Percentiles rank a stretch among this genome's conserved stretches.
Conservation (phyloP, 53 echinoderm and acorn worm species). For the Paracentrotus lividus region DNA sequence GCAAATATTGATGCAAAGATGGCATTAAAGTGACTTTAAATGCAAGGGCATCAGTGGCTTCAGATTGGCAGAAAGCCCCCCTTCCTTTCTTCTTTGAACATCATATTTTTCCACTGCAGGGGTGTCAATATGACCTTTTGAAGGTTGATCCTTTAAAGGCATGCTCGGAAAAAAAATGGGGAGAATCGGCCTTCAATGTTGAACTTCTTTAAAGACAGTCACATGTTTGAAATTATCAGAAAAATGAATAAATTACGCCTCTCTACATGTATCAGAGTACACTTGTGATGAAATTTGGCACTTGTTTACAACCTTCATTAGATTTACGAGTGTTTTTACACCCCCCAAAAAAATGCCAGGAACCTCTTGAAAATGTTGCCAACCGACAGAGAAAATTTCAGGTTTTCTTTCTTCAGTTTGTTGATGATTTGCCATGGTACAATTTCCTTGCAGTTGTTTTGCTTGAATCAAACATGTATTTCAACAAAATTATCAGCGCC, state of each 20-base stretch:
- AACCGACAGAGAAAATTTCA: no score
- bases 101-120: neutral
- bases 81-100: neutral
- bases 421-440: no score
- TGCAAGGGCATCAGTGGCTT: neutral
- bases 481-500: no score
- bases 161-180: neutral
- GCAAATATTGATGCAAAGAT: constrained; percentile 33
- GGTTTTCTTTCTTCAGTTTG: no score
- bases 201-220: neutral
- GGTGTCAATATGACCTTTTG: constrained; percentile 15
- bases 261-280: neutral
- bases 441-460: no score
- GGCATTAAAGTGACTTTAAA: neutral
- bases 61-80: neutral
- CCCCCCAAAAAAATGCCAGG: no score
- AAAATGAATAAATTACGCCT: neutral
- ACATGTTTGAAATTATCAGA: neutral
- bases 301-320: neutral
- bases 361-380: no score
- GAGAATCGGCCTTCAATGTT: neutral
- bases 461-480: no score
- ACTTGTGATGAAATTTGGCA: neutral
- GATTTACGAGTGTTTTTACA: no score
- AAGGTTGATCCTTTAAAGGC: neutral